phyloP scores from a whole-genome alignment of 64 coral and sea anemone species.

The Dendrophyllia cribrosa region DNA sequence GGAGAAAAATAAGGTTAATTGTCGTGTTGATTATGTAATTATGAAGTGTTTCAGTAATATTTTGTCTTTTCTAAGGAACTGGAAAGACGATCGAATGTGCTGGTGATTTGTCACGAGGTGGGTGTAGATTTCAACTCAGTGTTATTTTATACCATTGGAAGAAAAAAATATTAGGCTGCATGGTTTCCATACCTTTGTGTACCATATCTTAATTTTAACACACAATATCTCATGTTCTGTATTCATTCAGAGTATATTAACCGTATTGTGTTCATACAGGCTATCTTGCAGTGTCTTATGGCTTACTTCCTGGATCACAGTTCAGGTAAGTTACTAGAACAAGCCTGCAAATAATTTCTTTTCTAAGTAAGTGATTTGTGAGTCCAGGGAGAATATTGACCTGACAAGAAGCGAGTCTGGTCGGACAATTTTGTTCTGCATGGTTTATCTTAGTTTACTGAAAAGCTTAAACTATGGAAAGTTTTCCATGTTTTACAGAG shows the following conservation, averaged over 20 bases:
- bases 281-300: slow-evolving; percentile 73
- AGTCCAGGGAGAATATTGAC: too few species aligned
- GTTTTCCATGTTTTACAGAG: too few species aligned
- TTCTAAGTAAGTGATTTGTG: too few species aligned
- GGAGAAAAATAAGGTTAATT: neutral
- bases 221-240: too few species aligned
- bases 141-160: neutral
- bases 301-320: slow-evolving; percentile 72
- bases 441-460: too few species aligned
- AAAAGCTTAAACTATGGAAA: too few species aligned
- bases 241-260: neutral
- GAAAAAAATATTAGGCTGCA: neutral
- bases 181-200: neutral
- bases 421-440: too few species aligned
- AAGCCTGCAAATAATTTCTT: neutral
- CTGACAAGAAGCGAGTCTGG: too few species aligned
- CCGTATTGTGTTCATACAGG: neutral
- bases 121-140: neutral
- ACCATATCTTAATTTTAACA: too few species aligned
- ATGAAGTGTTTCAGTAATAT: neutral
- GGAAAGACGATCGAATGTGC: slow-evolving; percentile 60
- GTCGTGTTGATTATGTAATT: neutral
- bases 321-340: slow-evolving; percentile 11
- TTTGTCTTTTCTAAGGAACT: slow-evolving; percentile 48
- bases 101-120: slow-evolving; percentile 68